Percentiles rank a stretch among this genome's conserved stretches.
Evolutionary conservation across 2,888 invertebrate species (phyloP).

Genomic region (Papilio protenor): DNA sequence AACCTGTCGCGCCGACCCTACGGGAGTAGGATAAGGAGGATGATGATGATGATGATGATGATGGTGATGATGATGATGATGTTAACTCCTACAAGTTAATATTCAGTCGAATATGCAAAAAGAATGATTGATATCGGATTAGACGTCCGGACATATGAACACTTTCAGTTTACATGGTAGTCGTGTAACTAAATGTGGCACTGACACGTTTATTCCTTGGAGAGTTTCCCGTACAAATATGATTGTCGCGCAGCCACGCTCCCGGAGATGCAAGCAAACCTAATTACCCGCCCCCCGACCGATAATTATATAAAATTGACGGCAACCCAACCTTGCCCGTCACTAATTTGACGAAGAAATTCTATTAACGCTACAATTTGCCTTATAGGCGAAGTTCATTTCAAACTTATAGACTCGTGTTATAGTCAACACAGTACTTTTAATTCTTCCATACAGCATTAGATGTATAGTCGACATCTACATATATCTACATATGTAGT

Average conservation of each 20-base stretch:
- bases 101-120: no score
- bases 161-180: not conserved
- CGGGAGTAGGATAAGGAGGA: no score
- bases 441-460: no score
- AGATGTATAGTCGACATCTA: no score
- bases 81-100: no score
- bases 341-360: conserved; percentile 35
- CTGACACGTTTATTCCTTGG: conserved; percentile 14
- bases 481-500: no score
- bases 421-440: not conserved
- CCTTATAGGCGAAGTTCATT: conserved; percentile 6
- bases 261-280: conserved; percentile 41
- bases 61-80: no score
- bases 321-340: conserved; percentile 30
- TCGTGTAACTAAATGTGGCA: not conserved
- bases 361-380: conserved; percentile 27
- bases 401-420: not conserved
- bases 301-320: conserved; percentile 45
- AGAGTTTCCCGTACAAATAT: conserved; percentile 36
- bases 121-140: no score
- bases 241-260: conserved; percentile 40
- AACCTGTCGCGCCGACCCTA: no score
- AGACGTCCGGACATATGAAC: no score
- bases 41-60: no score
- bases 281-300: conserved; percentile 41